phyloP scores from a whole-genome alignment of 2,888 invertebrate genomes.

The Helobdella robusta region DNA sequence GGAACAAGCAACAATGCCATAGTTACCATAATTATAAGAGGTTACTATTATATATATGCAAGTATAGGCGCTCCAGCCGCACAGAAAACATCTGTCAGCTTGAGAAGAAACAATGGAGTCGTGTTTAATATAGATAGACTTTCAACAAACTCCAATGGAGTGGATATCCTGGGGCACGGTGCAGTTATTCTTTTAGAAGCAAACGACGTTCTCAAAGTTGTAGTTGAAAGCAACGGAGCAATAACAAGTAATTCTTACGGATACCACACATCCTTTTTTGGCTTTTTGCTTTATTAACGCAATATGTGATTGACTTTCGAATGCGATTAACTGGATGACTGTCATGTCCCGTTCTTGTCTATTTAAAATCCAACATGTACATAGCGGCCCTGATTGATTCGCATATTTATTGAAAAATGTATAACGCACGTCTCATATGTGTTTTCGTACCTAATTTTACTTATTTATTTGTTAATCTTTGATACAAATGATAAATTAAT shows the following conservation, averaged over 20 bases:
- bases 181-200: conserved; percentile 17
- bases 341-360: too few species aligned
- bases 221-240: conserved; percentile 2
- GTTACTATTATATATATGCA: conserved; percentile 29
- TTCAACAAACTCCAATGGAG: conserved; percentile 22
- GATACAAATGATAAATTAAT: too few species aligned
- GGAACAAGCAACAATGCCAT: background rate
- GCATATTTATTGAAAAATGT: too few species aligned
- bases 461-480: too few species aligned
- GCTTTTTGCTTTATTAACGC: too few species aligned
- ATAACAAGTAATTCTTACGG: conserved; percentile 20
- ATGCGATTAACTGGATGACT: too few species aligned
- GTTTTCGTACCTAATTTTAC: too few species aligned
- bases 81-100: conserved; percentile 12
- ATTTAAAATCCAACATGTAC: too few species aligned
- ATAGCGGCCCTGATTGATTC: too few species aligned
- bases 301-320: too few species aligned
- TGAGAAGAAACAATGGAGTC: conserved; percentile 14
- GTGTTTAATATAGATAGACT: conserved; percentile 24
- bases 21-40: conserved; percentile 20
- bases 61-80: conserved; percentile 17
- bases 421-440: too few species aligned
- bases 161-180: conserved; percentile 27
- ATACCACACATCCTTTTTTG: conserved; percentile 27
- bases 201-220: conserved; percentile 20